Conservation (phyloP, 2,113 vertebrate genomes). For the Gambusia holbrooki region DNA sequence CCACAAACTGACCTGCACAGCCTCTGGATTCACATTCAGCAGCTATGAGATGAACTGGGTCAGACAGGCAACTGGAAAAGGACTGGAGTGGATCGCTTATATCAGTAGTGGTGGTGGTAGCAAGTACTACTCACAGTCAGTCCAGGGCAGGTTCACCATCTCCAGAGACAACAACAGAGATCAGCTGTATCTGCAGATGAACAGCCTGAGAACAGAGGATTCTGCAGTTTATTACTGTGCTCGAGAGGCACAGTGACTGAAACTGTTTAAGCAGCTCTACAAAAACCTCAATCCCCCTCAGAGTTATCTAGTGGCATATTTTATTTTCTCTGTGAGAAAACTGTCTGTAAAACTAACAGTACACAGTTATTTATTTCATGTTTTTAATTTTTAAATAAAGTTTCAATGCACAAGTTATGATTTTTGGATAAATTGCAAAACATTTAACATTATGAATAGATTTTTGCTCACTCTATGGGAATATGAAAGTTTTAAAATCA, state of each 20-base stretch:
- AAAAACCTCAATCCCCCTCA: not conserved
- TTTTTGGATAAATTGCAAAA: too few species aligned
- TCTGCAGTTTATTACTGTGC: not conserved
- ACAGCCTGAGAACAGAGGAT: not conserved
- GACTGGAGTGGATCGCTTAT: not conserved
- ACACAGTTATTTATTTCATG: not conserved
- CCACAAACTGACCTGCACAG: not conserved
- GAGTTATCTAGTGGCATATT: not conserved
- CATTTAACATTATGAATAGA: too few species aligned
- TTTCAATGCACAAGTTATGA: too few species aligned
- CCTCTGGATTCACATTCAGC: too few species aligned
- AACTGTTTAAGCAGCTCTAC: not conserved
- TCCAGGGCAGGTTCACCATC: not conserved
- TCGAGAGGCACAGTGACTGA: not conserved
- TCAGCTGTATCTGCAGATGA: not conserved
- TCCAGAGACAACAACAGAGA: not conserved
- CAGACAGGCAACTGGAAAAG: not conserved
- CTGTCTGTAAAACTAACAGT: not conserved
- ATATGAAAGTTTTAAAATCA: too few species aligned
- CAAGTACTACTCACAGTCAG: not conserved
- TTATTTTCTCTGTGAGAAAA: not conserved
- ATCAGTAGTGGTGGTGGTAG: not conserved
- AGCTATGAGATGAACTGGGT: not conserved
- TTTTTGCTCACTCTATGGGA: too few species aligned
- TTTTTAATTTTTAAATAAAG: too few species aligned